phyloP scores from a whole-genome alignment of 1,140 invertebrate species.

The Papilio aristodemus region DNA sequence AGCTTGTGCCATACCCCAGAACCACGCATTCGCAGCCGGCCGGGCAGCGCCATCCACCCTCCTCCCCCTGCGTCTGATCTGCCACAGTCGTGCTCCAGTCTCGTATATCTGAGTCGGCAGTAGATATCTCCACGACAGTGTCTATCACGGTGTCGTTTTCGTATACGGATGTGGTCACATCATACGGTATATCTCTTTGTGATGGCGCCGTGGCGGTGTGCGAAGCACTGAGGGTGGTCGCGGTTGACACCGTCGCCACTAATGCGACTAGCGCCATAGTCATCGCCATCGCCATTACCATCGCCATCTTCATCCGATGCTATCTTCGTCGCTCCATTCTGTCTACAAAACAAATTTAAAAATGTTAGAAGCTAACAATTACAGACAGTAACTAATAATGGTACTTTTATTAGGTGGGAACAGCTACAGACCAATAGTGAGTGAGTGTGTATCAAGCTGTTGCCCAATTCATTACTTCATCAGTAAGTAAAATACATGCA shows the following conservation, averaged over 20 bases:
- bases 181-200: neutral
- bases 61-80: neutral
- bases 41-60: neutral
- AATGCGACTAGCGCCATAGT: neutral
- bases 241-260: neutral
- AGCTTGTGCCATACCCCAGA: constrained; percentile 1
- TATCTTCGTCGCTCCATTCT: neutral
- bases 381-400: too few relatives aligned
- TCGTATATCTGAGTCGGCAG: neutral
- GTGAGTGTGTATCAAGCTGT: too few relatives aligned
- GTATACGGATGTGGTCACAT: neutral
- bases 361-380: too few relatives aligned
- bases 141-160: neutral
- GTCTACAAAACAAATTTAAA: neutral
- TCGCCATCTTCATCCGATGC: too few relatives aligned
- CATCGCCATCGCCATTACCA: neutral
- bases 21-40: neutral
- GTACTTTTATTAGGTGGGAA: too few relatives aligned
- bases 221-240: neutral
- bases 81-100: neutral
- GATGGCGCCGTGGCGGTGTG: neutral
- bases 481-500: too few relatives aligned
- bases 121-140: neutral
- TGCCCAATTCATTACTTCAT: too few relatives aligned
- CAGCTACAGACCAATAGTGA: too few relatives aligned